These are phyloP conservation scores for Tenthredo amoena DNA, from an alignment of 2,888 invertebrate genomes.

Conservation along the genomic window DNA sequence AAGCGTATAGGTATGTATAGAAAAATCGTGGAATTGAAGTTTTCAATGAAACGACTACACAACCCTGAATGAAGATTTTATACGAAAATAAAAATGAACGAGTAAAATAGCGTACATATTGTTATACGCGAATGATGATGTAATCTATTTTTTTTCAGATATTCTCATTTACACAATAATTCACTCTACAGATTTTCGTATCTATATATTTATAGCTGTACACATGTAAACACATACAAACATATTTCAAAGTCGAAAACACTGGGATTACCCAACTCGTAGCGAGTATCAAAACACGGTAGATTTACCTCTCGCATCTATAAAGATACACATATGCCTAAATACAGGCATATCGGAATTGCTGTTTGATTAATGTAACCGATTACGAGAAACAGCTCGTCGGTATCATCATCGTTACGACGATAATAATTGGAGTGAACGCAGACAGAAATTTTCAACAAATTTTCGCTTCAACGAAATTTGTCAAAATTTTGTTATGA, in stretches of 20 bases:
- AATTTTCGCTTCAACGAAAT: not conserved
- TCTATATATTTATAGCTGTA: not conserved
- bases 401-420: not conserved
- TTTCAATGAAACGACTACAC: too few species aligned
- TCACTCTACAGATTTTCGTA: not conserved
- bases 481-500: not conserved
- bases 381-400: not conserved
- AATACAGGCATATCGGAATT: not conserved
- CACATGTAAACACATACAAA: not conserved
- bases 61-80: not conserved
- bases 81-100: not conserved
- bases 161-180: not conserved
- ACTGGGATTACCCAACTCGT: not conserved
- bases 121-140: not conserved
- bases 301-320: not conserved
- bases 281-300: not conserved
- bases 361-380: not conserved
- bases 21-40: too few species aligned
- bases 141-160: not conserved
- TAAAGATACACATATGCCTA: not conserved
- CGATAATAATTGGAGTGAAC: not conserved
- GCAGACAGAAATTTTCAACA: not conserved
- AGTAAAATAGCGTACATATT: not conserved
- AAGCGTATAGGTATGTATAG: too few species aligned
- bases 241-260: not conserved